Base-by-base conservation (phyloP, 2,888 invertebrate genomes). In the Aphidius colemani region DNA sequence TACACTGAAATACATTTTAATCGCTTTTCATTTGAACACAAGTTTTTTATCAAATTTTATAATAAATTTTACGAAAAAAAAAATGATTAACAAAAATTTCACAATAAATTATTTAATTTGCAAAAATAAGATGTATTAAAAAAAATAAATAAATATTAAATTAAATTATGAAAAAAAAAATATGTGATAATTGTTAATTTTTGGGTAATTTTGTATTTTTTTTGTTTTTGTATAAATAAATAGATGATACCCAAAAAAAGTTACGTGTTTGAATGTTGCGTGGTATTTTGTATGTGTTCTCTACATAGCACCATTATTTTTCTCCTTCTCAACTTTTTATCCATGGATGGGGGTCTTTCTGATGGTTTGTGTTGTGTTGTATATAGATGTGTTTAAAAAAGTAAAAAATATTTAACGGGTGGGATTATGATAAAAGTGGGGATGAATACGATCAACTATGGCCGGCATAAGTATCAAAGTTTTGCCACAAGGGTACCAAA, bases 371-470 rank as follows among this genome's bases (percentile, higher is more conserved):
- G 49, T 49, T 7, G 9, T n/a, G 48, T 48, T 39, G 2, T 53
- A 18, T 18, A 18, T 18, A 30, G 3, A 4, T 30, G 5, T 30
- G 30, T 30, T 18, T 40, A 43, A 18, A 13, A 49, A 50, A 59
- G 43, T 8, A 9, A 43, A 30, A n/a, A 40, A 13, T n/a, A 10
- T 30, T 30, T 30, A 30, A 30, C 30, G 53, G 13, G 46, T 50
- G 55, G 13, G 53, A 13, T 46, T 6, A 39, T n/a, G 11, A 63
- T 59, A 53, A 44, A 61, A 64, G 51, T 63, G 69, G 71, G 63
- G 74, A 70, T 71, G 68, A 69, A 67, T 67, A 69, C 70, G 75
- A 74, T 76, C 78, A 77, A 77, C 78, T 78, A 80, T 80, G 80
- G 80, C 80, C 75, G 78, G 77, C 78, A 71, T 73, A 73, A 74